Evolutionary conservation across 2,113 vertebrate genomes (phyloP), one percentile per base, ranked within the genome.

Genomic region (Myanophis thanlyinensis): DNA sequence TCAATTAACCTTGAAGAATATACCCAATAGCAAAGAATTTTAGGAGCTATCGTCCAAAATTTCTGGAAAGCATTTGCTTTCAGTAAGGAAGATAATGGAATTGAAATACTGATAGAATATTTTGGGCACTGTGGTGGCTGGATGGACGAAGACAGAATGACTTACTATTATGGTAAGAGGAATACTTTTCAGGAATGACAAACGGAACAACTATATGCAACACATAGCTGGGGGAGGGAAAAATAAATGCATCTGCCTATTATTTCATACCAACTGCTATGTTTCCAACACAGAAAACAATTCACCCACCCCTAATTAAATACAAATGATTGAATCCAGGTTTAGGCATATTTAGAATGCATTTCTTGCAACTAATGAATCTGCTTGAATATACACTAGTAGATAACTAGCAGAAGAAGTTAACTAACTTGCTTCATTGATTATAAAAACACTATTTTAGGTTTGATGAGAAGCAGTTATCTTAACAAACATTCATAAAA

Each of bases 191-290:
- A 91, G 93, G 89, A 0, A 0, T 5, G 67, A 94, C 87, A 89
- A 0, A 0, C 2, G 1, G 27, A 93, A 89, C 40, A 90, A 15
- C 9, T 48, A 94, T 91, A 90, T 91, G 6, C 18, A 35, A 49
- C 3, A 8, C 87, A 86, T 25, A 91, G 93, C 94, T 80, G 35
- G 92, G 87, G 91, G 51, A 90, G 88, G 56, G 18, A 85, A 90
- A 90, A 92, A 49, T 80, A 89, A 93, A 52, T 80, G 35, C 67
- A 40, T 40, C 18, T 73, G 13, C 62, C n/a, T 73, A 73, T 51
- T 86, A 35, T 1, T 40, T 25, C 91, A 89, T 85, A 56, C 48
- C 95, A 89, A 85, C 40, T 20, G 5, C 91, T 80, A 92, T 0
- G 0, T 62, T 92, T 88, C 89, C 59, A 48, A 88, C 51, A 90